Evolutionary conservation across 2,888 invertebrate species (phyloP), one percentile per base, ranked within the genome.

Genomic region (Nephrotoma appendiculata): DNA sequence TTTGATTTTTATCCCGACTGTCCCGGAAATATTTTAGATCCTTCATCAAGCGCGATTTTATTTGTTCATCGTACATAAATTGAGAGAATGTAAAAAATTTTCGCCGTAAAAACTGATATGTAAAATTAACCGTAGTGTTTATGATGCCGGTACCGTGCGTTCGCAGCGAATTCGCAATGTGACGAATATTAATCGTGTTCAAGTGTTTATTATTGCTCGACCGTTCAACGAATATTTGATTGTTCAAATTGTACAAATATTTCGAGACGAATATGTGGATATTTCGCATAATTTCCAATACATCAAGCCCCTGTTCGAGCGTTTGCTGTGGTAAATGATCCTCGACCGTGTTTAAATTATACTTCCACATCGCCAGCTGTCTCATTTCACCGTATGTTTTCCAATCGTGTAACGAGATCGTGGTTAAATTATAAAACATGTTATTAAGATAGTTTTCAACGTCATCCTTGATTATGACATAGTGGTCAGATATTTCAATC

Each of bases 381-480:
- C 98, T 94, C 99, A 99, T 99, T 92, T 98, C 97, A 19, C 97
- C 96, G 90, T 99, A 99, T 0, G 98, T 98, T 91, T 96, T 96
- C 98, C 99, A 99, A 91, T 99, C 98, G 89, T 99, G 98, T 85
- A 99, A 92, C 6, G 99, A 98, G 44, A 99, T 98, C 1, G 99
- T 98, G 0, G 99, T 99, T 89, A 99, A 93, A 92, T 99, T 99
- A 92, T 99, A 99, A 92, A 99, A 99, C 90, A 97, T 98, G 88
- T 95, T 95, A 89, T 98, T 98, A 88, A 99, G 93, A 92, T 99
- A 98, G 90, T 97, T 95, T 91, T 98, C 98, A 7, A 98, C 95
- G 86, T 91, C 90, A 89, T 91, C 92, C 91, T 94, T 94, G 31
- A 96, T 92, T 88, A 94, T 94, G 89, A 95, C 92, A 89, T 94